A percentile compares a stretch with the other conserved stretches of the same genome.
Evolutionary conservation across 1,140 invertebrate genomes (phyloP).

Genomic region (Bombus pascuorum): DNA sequence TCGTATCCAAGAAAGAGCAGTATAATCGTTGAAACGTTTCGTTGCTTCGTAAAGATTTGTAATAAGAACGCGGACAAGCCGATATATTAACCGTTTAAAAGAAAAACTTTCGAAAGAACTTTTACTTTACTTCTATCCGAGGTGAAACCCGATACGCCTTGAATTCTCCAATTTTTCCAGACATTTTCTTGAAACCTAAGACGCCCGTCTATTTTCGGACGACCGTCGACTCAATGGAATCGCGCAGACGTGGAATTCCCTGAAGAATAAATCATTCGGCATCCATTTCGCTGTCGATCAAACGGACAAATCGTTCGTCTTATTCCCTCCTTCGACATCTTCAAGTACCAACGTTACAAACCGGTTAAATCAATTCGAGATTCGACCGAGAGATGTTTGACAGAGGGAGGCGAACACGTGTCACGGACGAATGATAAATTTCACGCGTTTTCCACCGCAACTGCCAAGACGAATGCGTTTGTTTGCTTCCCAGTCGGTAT

Average conservation of each 20-base stretch:
- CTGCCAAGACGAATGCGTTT: conserved; percentile 42
- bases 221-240: neutral
- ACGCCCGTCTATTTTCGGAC: neutral
- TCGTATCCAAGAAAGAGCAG: no score
- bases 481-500: neutral
- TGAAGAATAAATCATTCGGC: neutral
- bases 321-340: neutral
- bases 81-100: no score
- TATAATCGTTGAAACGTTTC: no score
- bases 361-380: conserved; percentile 17
- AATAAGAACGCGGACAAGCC: no score
- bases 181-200: neutral
- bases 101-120: no score
- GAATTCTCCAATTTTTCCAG: neutral
- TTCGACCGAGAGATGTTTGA: neutral
- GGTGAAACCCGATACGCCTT: no score
- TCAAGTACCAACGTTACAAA: conserved; percentile 1
- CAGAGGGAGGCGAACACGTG: neutral
- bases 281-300: conserved; percentile 21
- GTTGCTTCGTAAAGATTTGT: no score
- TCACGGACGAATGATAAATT: conserved; percentile 29
- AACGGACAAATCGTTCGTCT: conserved; percentile 12
- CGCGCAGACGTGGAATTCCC: neutral
- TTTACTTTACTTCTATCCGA: no score
- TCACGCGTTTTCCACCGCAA: neutral